phyloP scores from a whole-genome alignment of 2,888 invertebrate genomes.

The Bombylius discolor region DNA sequence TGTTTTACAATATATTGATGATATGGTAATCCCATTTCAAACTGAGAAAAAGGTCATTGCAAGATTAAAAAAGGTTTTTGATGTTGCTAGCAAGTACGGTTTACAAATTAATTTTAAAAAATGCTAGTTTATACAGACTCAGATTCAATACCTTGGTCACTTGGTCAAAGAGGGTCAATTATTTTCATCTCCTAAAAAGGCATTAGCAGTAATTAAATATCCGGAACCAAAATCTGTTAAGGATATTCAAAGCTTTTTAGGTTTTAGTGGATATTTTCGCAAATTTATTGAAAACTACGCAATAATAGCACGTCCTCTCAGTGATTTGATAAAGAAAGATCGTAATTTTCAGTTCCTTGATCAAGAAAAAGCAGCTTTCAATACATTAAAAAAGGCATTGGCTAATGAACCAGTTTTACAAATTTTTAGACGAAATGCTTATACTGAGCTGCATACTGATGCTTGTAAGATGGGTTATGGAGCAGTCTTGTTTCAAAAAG shows the following conservation, averaged over 20 bases:
- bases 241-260: neutral
- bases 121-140: too few relatives aligned
- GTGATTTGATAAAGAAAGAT: neutral
- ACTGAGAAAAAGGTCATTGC: too few relatives aligned
- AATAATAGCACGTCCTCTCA: neutral
- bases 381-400: neutral
- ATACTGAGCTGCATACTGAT: neutral
- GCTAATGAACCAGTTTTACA: neutral
- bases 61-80: too few relatives aligned
- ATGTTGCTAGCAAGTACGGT: too few relatives aligned
- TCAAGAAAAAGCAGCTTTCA: neutral
- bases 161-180: too few relatives aligned
- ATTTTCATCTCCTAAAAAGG: too few relatives aligned
- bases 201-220: neutral
- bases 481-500: too few relatives aligned
- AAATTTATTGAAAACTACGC: neutral
- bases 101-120: too few relatives aligned
- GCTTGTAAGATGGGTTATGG: too few relatives aligned
- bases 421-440: neutral
- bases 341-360: neutral
- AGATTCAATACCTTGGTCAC: too few relatives aligned
- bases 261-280: neutral
- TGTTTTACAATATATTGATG: too few relatives aligned
- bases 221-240: neutral
- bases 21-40: too few relatives aligned